Conservation (phyloP, 2,888 invertebrate genomes). For the Drosophila differens region DNA sequence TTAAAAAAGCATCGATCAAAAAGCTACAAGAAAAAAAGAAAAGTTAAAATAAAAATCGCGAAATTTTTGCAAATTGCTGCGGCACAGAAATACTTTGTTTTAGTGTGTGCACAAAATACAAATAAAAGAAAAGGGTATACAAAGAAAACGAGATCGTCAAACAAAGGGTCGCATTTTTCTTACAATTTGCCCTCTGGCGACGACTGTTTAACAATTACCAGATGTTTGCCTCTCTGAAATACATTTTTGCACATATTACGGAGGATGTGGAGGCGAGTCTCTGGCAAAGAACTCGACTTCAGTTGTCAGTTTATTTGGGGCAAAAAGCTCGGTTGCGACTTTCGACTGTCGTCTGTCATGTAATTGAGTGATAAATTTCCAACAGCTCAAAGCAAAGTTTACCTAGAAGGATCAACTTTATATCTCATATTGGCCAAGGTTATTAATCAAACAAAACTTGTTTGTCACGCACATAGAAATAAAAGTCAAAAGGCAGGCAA, state of each 20-base stretch:
- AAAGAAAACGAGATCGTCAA: constrained; percentile 40
- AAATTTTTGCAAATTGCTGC: constrained; percentile 61
- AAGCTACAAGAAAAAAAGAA: constrained; percentile 30
- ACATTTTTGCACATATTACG: constrained; percentile 38
- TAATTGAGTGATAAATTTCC: constrained; percentile 75
- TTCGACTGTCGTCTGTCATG: constrained; percentile 67
- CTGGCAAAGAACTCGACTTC: constrained; percentile 33
- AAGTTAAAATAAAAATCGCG: constrained; percentile 16
- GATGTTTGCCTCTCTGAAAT: constrained; percentile 71
- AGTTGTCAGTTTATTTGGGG: constrained; percentile 26
- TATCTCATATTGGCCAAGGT: constrained; percentile 37
- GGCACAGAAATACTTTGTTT: constrained; percentile 8
- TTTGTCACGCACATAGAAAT: constrained; percentile 27
- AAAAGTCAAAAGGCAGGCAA: constrained; percentile 22
- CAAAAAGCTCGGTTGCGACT: constrained; percentile 10
- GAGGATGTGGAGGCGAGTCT: constrained; percentile 5
- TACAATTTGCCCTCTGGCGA: constrained; percentile 43
- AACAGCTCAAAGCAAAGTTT: constrained; percentile 31
- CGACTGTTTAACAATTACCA: constrained; percentile 82
- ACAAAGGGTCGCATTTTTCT: constrained; percentile 78
- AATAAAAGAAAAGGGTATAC: constrained; percentile 3
- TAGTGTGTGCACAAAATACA: neutral
- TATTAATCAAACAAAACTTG: constrained; percentile 53
- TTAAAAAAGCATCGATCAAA: constrained; percentile 78
- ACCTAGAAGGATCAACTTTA: constrained; percentile 35